Base-by-base conservation (phyloP, 2,888 invertebrate species). In the Troides helena region DNA sequence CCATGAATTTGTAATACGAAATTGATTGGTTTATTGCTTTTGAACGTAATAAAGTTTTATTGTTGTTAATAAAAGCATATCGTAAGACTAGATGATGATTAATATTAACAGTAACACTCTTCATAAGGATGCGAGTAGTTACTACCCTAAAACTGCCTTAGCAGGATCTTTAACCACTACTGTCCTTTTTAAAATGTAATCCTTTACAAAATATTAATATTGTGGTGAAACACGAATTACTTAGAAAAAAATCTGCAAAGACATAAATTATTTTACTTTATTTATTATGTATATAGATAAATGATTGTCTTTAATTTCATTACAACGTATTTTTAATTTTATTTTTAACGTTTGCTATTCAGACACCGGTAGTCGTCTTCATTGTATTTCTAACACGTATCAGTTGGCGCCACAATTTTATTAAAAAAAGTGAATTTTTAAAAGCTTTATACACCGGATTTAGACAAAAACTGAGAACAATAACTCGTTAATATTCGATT, bases 371-470 rank as follows among this genome's bases (percentile, higher is more conserved):
- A 21, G 50, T 17, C 25, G 62, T 23, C 2, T 21, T 61, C 39
- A 66, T 69, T 62, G 50, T 14, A 72, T 77, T 77, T 81, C 1
- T 18, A 71, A 74, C 85, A 85, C 85, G 84, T 78, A 71, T 30
- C 50, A 43, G n/a, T 62, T 74, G 86, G 84, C 86, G 86, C 85
- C 87, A 83, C 69, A 71, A 62, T 74, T 76, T 73, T 73, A 67
- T 72, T 67, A 74, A 77, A 76, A 67, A 62, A 67, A 4, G 0
- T 10, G 46, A 46, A 69, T 71, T 63, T 72, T 60, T 76, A 81
- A 83, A 84, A 82, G 76, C 70, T 57, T 75, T 83, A 82, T 84
- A 87, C 83, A 82, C 75, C 84, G 86, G 86, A 87, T 81, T 85
- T 77, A 74, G 30, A 75, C 64, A 81, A 79, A 82, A 80, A 81